Evolutionary conservation across 2,113 vertebrate genomes (phyloP).

Genomic region (Alectura lathami): DNA sequence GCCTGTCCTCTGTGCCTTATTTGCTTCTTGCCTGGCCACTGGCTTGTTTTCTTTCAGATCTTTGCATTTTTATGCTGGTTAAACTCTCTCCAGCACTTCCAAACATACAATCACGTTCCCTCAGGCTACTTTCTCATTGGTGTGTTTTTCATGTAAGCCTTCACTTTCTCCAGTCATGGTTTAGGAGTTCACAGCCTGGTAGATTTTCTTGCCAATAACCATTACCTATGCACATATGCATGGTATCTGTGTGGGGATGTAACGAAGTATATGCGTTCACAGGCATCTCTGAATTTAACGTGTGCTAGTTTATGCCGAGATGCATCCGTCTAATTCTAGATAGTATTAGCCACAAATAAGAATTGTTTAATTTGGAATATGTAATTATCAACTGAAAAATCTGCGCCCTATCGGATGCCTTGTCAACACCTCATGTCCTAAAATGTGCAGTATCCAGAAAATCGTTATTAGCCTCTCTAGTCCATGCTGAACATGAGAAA

Average conservation of each 20-base stretch:
- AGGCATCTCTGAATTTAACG: background rate
- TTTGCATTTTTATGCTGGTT: background rate
- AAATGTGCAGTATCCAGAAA: background rate
- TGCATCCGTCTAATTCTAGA: background rate
- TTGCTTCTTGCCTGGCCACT: background rate
- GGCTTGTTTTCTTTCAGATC: background rate
- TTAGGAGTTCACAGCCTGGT: background rate
- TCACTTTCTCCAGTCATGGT: background rate
- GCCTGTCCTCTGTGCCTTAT: background rate
- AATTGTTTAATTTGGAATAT: background rate
- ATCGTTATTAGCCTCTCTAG: slow-evolving; percentile 42
- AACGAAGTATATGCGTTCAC: background rate
- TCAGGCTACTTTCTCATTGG: background rate
- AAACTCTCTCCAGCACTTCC: background rate
- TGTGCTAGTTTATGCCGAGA: background rate
- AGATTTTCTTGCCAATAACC: background rate
- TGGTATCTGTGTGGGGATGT: background rate
- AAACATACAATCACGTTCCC: background rate
- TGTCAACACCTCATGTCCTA: slow-evolving; percentile 10
- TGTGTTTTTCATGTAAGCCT: background rate
- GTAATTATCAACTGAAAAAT: slow-evolving; percentile 35
- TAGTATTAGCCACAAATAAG: background rate
- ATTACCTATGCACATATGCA: fast-evolving
- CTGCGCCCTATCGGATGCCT: background rate
- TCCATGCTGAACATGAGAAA: slow-evolving; percentile 10